Base-by-base conservation (phyloP, 2,113 vertebrate genomes). In the Macaca nemestrina region DNA sequence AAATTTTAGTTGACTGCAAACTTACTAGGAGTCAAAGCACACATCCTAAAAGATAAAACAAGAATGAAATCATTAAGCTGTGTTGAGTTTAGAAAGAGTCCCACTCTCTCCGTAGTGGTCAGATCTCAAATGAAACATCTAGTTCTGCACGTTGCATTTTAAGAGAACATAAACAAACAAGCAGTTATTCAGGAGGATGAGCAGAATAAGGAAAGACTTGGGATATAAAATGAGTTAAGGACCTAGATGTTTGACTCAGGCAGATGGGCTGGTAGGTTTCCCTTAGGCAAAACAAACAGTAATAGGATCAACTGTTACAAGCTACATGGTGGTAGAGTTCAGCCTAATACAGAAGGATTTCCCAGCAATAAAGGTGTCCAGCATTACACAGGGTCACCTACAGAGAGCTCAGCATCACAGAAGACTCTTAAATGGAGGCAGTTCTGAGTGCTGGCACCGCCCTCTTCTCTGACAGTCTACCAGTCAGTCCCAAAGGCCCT, bases 1-100 rank as follows among this genome's bases (percentile, higher is more conserved):
- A 27, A 23, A 93, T 82, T 97, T 90, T 50, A 95, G 84, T 18
- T 88, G 55, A 89, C 61, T 40, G 85, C 30, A 94, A 85, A 87
- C n/a, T 87, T 92, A 91, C 35, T 68, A 81, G 40, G 8, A 84
- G 40, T 88, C 61, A 92, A 72, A 85, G 35, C n/a, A 86, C 61
- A 88, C 0, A 83, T 8, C 61, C 27, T 89, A 52, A 92, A 96
- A 75, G 68, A 38, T 25, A 48, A 84, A 67, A 93, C 5, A 59
- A 64, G 12, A 93, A 91, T 70, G 17, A 81, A 92, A 92, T 84
- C 38, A 95, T 75, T 75, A 93, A 55, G 25, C 78, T 93, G 38
- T 52, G 10, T 8, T 43, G 23, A 64, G 7, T 80, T 96, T 81
- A 83, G 16, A 90, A 93, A 32, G n/a, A 92, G 30, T 64, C 61